Conservation (phyloP, 2,797 vertebrate genomes). For the Eulemur mongoz region DNA sequence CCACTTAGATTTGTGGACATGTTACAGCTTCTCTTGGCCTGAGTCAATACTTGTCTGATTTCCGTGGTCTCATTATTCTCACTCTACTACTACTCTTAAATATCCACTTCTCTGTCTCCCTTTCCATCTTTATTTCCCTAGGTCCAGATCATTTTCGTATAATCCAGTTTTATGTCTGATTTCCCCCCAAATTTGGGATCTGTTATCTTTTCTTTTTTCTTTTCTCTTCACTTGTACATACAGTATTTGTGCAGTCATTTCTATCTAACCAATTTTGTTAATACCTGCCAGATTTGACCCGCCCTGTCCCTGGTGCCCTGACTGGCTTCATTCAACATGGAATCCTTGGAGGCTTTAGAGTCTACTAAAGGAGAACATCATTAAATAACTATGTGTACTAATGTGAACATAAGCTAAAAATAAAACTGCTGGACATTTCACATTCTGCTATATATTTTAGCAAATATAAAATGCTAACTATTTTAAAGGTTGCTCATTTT, state of each 20-base stretch:
- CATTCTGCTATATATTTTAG: neutral
- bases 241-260: neutral
- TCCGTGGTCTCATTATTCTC: neutral
- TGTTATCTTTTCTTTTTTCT: neutral
- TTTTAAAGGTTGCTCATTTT: neutral
- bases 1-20: neutral
- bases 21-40: neutral
- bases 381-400: neutral
- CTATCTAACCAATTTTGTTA: neutral
- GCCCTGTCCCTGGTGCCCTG: neutral
- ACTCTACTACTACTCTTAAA: neutral
- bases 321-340: neutral
- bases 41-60: neutral
- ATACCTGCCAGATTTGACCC: no score
- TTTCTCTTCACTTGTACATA: neutral
- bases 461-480: neutral
- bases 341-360: neutral
- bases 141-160: neutral
- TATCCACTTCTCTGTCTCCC: neutral
- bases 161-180: neutral
- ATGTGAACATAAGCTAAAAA: neutral
- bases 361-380: neutral
- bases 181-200: neutral
- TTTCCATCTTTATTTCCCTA: neutral
- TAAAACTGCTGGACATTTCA: neutral